A percentile compares a stretch with the other conserved stretches of the same genome.
Conservation (phyloP, 2,113 vertebrate genomes). For the Theropithecus gelada region DNA sequence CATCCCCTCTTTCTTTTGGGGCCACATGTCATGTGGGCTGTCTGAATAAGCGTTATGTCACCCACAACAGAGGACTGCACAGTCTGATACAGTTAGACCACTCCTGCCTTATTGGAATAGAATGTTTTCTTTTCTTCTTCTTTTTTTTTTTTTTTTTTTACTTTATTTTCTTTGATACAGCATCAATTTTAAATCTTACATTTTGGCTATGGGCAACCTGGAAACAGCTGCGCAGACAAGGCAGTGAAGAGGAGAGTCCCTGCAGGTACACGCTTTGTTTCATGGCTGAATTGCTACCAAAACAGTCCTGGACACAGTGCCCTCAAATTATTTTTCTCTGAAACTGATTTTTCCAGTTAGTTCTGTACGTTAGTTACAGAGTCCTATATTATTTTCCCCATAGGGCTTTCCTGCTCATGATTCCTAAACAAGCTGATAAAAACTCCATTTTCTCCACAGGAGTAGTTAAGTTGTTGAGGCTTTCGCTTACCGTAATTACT, state of each 20-base stretch:
- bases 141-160: not conserved
- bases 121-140: not conserved
- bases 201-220: conserved; percentile 39
- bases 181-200: conserved; percentile 41
- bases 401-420: conserved; percentile 73
- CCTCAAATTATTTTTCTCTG: conserved; percentile 72
- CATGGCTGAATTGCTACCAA: conserved; percentile 68
- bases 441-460: conserved; percentile 64
- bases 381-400: conserved; percentile 67
- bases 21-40: not conserved
- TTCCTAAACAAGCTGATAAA: conserved; percentile 71
- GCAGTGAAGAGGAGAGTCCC: not conserved
- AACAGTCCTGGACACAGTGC: conserved; percentile 66
- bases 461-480: conserved; percentile 52
- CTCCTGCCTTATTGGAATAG: not conserved
- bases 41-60: fast-evolving
- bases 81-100: not conserved
- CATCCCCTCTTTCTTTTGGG: not conserved
- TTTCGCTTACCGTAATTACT: conserved; percentile 66
- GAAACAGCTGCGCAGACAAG: conserved; percentile 40
- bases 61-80: not conserved
- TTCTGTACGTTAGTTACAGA: conserved; percentile 73
- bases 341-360: conserved; percentile 77
- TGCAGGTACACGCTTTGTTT: conserved; percentile 58
- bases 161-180: conserved; percentile 54